phyloP scores from a whole-genome alignment of 2,113 vertebrate genomes.

The Corydoras maculifer region DNA sequence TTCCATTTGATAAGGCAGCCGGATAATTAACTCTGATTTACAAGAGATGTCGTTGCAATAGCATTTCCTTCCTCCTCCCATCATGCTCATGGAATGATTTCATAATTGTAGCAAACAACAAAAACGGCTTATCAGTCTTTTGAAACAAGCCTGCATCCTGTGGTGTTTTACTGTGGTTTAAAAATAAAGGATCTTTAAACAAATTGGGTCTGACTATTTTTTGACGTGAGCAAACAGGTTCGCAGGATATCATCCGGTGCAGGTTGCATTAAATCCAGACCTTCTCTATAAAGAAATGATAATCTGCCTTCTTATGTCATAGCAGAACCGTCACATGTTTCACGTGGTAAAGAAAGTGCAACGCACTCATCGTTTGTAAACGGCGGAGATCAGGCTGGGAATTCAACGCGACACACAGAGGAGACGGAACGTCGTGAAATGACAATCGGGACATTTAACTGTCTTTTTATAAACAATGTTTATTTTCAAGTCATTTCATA shows the following conservation, averaged over 20 bases:
- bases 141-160: neutral
- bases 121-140: neutral
- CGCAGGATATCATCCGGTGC: too few relatives aligned
- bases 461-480: slow-evolving; percentile 47
- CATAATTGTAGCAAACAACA: neutral
- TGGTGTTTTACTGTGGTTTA: slow-evolving; percentile 5
- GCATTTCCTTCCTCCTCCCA: neutral
- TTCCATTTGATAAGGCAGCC: neutral
- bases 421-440: neutral
- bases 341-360: too few relatives aligned
- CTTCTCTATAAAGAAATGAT: too few relatives aligned
- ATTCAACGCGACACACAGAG: too few relatives aligned
- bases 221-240: too few relatives aligned
- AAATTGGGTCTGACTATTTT: neutral
- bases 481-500: slow-evolving; percentile 46
- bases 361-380: too few relatives aligned
- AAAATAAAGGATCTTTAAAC: slow-evolving; percentile 25
- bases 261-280: too few relatives aligned
- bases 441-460: slow-evolving; percentile 1
- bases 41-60: neutral
- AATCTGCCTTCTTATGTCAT: too few relatives aligned
- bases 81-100: neutral
- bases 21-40: neutral
- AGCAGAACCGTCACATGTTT: too few relatives aligned
- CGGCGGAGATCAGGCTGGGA: too few relatives aligned